phyloP scores from a whole-genome alignment of 2,113 vertebrate species.

The Chaetura pelagica region DNA sequence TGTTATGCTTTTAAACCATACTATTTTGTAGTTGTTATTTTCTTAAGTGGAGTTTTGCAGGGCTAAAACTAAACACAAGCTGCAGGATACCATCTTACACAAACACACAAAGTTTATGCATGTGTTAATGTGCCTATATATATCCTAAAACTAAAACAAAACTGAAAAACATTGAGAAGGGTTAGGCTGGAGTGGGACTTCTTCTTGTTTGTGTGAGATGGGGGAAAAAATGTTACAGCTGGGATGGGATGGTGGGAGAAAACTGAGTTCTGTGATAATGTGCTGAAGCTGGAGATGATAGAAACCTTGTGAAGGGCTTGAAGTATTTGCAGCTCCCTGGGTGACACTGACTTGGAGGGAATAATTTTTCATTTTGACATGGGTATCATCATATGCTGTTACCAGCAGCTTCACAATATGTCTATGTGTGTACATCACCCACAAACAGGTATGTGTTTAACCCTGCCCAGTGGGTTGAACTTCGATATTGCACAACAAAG shows the following conservation, averaged over 20 bases:
- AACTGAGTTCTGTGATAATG: rapidly evolving
- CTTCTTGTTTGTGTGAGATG: background rate
- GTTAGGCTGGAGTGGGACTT: background rate
- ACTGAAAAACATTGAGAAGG: background rate
- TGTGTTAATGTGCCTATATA: background rate
- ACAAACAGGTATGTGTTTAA: rapidly evolving
- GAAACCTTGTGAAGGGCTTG: background rate
- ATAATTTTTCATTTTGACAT: background rate
- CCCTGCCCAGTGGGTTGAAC: rapidly evolving
- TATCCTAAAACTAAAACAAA: background rate
- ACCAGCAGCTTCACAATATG: background rate
- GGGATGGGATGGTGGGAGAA: background rate
- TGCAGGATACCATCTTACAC: background rate
- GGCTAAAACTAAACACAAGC: background rate
- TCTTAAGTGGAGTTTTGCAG: background rate
- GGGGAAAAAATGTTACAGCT: background rate
- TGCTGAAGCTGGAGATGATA: background rate
- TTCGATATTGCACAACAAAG: background rate
- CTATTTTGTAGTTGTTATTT: background rate
- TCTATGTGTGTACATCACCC: background rate
- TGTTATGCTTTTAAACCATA: background rate
- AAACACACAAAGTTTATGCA: background rate
- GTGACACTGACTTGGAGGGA: background rate
- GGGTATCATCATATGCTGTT: background rate
- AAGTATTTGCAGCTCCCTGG: background rate